phyloP scores from a whole-genome alignment of 2,113 vertebrate genomes.

The Opisthocomus hoazin region DNA sequence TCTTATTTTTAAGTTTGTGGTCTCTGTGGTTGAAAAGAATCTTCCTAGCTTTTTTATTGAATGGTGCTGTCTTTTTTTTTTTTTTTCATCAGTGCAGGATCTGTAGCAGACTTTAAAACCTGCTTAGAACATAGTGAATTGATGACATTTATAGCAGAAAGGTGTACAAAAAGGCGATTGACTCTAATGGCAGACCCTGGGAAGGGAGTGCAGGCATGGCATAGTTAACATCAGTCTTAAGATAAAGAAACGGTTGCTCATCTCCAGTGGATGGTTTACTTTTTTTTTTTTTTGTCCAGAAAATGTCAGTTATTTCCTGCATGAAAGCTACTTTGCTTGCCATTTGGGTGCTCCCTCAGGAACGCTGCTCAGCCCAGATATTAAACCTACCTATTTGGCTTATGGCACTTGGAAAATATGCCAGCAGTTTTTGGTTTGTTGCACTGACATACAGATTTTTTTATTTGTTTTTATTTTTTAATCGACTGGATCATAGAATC shows the following conservation, averaged over 20 bases:
- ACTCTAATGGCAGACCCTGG: neutral
- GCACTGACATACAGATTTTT: neutral
- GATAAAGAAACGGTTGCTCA: neutral
- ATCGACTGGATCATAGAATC: too few relatives aligned
- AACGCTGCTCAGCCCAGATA: rapidly evolving
- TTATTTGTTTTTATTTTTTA: neutral
- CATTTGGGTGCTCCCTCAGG: neutral
- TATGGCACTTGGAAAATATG: neutral
- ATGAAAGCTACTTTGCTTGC: neutral
- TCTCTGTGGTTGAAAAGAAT: neutral
- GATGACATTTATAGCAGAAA: neutral
- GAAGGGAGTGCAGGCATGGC: neutral
- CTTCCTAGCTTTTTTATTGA: neutral
- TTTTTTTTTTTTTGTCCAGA: neutral
- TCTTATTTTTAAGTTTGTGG: neutral
- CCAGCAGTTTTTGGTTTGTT: neutral
- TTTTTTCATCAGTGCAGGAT: neutral
- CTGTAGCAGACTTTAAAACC: neutral
- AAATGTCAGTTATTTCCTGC: neutral
- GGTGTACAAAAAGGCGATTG: neutral
- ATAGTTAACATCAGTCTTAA: neutral
- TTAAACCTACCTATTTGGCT: neutral
- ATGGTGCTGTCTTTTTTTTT: neutral
- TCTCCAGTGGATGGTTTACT: neutral
- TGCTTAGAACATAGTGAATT: neutral